Percentiles rank a stretch among this genome's conserved stretches.
phyloP scores from a whole-genome alignment of 1,140 invertebrate genomes.

The Samia ricini region DNA sequence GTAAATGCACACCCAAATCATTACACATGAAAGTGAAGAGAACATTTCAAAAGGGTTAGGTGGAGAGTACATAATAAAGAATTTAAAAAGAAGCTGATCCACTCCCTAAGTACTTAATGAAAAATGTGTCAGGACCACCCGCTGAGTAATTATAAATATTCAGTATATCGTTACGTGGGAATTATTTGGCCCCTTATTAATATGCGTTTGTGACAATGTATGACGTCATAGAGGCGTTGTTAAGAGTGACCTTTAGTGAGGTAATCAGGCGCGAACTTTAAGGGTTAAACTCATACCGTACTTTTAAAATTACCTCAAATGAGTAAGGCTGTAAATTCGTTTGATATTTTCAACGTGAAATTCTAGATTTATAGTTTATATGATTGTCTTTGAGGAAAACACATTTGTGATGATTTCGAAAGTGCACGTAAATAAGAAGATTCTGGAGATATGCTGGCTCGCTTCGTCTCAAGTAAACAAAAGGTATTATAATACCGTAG shows the following conservation, averaged over 20 bases:
- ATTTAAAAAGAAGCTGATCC: not conserved
- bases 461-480: no score
- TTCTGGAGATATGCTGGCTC: no score
- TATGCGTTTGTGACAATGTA: slow-evolving; percentile 16
- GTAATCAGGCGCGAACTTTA: not conserved
- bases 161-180: slow-evolving; percentile 42
- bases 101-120: slow-evolving; percentile 12
- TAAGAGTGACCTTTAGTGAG: slow-evolving; percentile 1
- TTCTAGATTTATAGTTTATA: not conserved
- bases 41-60: not conserved
- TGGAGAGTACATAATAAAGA: not conserved
- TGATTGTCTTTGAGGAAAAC: no score
- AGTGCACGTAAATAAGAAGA: no score
- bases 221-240: slow-evolving; percentile 6
- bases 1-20: no score
- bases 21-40: not conserved
- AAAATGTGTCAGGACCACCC: slow-evolving; percentile 36
- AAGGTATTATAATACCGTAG: no score
- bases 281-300: not conserved
- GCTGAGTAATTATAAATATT: slow-evolving; percentile 36
- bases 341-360: not conserved
- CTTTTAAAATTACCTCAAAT: not conserved
- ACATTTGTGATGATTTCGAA: no score
- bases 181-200: slow-evolving; percentile 27
- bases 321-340: not conserved